Percentiles rank a stretch among this genome's conserved stretches.
Conservation (phyloP, 2,797 vertebrate species). For the Muraenolepis orangiensis region DNA sequence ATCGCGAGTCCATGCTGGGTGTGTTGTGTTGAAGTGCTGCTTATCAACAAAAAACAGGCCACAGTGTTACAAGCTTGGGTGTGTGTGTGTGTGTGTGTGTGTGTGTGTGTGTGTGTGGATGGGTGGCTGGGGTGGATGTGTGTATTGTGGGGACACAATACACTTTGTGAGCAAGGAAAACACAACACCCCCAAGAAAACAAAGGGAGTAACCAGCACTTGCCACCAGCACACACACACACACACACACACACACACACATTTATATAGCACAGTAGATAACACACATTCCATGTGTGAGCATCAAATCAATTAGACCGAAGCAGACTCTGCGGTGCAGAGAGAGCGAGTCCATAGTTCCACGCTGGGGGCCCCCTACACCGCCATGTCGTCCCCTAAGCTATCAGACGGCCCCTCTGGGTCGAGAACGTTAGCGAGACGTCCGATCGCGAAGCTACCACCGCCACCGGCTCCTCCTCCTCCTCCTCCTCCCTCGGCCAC, state of each 20-base stretch:
- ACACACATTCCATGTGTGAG: constrained; percentile 16
- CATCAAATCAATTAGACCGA: not conserved
- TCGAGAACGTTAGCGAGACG: constrained; percentile 76
- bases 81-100: no score
- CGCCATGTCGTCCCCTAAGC: constrained; percentile 85
- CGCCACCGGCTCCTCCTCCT: constrained; percentile 36
- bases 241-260: constrained; percentile 22
- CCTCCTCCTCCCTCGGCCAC: constrained; percentile 9
- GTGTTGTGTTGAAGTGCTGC: not conserved
- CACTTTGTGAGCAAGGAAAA: no score
- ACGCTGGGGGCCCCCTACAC: constrained; percentile 63
- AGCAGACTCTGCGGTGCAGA: no score
- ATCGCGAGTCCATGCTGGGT: not conserved
- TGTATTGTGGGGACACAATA: not conserved
- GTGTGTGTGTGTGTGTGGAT: not conserved
- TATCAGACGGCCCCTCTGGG: constrained; percentile 80
- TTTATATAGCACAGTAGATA: constrained; percentile 9
- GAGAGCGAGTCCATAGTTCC: no score
- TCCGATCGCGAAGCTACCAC: constrained; percentile 22
- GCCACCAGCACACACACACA: not conserved
- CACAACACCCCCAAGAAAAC: not conserved
- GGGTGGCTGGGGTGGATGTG: no score
- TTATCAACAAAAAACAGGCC: not conserved
- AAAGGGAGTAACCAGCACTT: not conserved
- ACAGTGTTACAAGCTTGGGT: not conserved